phyloP scores from a whole-genome alignment of 2,888 invertebrate species.

The Lobophora halterata region DNA sequence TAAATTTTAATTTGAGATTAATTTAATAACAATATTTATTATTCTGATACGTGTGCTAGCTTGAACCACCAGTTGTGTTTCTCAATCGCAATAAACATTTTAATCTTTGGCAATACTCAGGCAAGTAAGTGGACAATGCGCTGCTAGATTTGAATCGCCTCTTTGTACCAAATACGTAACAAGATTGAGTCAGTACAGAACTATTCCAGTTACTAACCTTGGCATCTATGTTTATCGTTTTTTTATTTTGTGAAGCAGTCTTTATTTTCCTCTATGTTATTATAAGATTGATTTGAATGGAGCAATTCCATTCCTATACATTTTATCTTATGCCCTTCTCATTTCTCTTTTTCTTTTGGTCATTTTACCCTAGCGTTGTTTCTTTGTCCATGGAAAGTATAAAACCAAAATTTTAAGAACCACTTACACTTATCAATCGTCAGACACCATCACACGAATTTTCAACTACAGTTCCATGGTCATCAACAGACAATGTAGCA shows the following conservation, averaged over 20 bases:
- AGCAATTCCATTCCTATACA: no score
- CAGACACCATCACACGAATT: constrained; percentile 42
- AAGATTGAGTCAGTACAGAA: constrained; percentile 50
- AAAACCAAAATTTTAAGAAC: constrained; percentile 41
- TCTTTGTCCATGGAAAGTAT: not conserved
- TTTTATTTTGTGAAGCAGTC: constrained; percentile 18
- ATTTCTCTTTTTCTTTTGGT: no score
- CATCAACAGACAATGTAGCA: constrained; percentile 63
- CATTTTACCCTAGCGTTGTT: no score
- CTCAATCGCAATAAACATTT: constrained; percentile 32
- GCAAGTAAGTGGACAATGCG: constrained; percentile 42
- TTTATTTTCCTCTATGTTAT: constrained; percentile 11
- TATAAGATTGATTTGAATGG: not conserved
- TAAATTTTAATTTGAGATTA: no score
- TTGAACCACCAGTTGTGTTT: no score
- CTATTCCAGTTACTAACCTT: constrained; percentile 52
- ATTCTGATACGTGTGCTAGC: no score
- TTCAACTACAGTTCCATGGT: constrained; percentile 48
- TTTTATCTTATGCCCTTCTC: no score
- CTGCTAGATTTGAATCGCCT: constrained; percentile 50
- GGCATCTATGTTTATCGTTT: constrained; percentile 33
- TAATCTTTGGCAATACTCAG: constrained; percentile 44
- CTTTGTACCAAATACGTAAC: constrained; percentile 53
- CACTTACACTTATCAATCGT: constrained; percentile 42
- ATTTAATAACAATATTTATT: no score